phyloP scores from a whole-genome alignment of 2,113 vertebrate genomes.

The Bucco capensis region DNA sequence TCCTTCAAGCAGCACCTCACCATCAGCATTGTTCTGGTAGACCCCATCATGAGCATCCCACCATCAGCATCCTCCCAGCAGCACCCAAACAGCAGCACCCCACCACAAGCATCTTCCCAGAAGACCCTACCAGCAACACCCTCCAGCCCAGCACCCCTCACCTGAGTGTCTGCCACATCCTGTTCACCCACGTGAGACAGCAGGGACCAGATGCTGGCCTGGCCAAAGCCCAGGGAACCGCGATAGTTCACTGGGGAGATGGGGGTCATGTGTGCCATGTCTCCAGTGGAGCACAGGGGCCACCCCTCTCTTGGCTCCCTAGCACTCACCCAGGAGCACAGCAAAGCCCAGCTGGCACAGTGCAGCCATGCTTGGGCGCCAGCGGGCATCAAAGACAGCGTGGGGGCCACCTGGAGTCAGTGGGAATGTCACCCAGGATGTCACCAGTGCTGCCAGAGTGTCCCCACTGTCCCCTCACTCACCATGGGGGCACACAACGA shows the following conservation, averaged over 20 bases:
- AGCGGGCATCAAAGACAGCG: constrained; percentile 77
- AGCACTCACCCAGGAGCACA: constrained; percentile 78
- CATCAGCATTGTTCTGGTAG: background rate
- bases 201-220: constrained; percentile 80
- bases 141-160: background rate
- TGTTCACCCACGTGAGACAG: constrained; percentile 79
- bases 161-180: constrained; percentile 86
- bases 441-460: background rate
- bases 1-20: background rate
- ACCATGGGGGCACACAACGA: constrained; percentile 83
- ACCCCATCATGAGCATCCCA: background rate
- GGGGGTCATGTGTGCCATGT: fast-evolving
- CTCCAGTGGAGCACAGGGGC: background rate
- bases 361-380: constrained; percentile 73
- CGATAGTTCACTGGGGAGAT: constrained; percentile 80
- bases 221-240: constrained; percentile 84
- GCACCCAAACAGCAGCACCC: background rate
- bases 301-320: fast-evolving
- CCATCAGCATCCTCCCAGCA: background rate
- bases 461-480: background rate
- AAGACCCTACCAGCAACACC: background rate
- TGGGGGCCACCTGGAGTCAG: constrained; percentile 79
- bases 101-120: background rate
- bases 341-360: constrained; percentile 78
- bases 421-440: background rate